phyloP scores from a whole-genome alignment of 2,113 vertebrate genomes.

The Dasyprocta punctata region DNA sequence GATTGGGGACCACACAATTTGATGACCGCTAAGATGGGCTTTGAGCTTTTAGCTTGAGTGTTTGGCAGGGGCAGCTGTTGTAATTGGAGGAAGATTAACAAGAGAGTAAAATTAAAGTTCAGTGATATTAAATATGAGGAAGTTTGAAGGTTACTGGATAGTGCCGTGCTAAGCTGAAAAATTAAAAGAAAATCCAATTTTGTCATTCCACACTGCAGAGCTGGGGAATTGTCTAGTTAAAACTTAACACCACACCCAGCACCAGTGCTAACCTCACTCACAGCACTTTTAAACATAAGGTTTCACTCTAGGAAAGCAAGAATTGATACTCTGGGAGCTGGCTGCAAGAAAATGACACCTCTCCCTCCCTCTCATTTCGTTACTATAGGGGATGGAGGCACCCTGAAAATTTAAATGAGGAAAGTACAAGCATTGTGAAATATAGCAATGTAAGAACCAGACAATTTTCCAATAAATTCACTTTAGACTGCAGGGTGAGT shows the following conservation, averaged over 20 bases:
- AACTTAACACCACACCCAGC: constrained; percentile 21
- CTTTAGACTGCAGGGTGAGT: neutral
- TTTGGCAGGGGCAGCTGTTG: neutral
- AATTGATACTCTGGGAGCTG: neutral
- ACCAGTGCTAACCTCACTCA: neutral
- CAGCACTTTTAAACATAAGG: constrained; percentile 37
- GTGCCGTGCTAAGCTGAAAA: neutral
- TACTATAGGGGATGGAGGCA: constrained; percentile 51
- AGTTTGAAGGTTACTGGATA: neutral
- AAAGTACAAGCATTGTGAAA: constrained; percentile 66
- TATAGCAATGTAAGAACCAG: neutral
- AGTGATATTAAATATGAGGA: neutral
- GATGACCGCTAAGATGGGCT: neutral
- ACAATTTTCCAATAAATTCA: constrained; percentile 51
- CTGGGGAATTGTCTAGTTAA: constrained; percentile 32
- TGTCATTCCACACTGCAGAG: neutral
- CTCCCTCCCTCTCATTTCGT: constrained; percentile 61
- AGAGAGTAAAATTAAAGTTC: neutral
- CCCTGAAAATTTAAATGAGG: constrained; percentile 36
- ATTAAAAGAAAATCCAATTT: neutral
- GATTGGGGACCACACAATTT: neutral
- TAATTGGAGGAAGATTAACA: neutral
- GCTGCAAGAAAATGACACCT: constrained; percentile 49
- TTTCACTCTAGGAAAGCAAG: constrained; percentile 12
- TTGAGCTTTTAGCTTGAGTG: neutral